These are phyloP conservation scores for Pheosia tremula DNA, from an alignment of 2,888 invertebrate genomes.

Conservation along the genomic window DNA sequence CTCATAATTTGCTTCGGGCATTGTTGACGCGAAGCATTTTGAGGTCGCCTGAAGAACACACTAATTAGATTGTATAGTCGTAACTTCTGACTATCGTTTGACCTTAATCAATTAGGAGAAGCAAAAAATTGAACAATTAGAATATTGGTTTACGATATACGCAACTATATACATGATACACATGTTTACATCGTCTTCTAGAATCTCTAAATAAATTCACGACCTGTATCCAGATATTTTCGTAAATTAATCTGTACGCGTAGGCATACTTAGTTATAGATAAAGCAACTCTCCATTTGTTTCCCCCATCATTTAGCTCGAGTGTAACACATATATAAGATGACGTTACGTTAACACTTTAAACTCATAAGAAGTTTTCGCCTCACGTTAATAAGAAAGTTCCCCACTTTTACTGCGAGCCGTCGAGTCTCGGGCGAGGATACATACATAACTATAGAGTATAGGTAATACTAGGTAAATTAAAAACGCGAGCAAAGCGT, in stretches of 20 bases:
- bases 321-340: neutral
- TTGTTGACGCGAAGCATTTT: constrained; percentile 16
- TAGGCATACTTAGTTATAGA: too few relatives aligned
- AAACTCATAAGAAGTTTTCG: constrained; percentile 18
- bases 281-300: neutral
- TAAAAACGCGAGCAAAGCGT: constrained; percentile 31
- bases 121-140: neutral
- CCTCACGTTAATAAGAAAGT: constrained; percentile 16
- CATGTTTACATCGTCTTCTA: too few relatives aligned
- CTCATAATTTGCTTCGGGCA: constrained; percentile 16
- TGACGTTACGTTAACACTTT: neutral
- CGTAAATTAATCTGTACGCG: too few relatives aligned
- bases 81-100: neutral
- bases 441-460: neutral
- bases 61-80: neutral
- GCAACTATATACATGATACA: too few relatives aligned
- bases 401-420: neutral
- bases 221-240: too few relatives aligned
- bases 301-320: neutral
- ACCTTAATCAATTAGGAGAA: neutral
- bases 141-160: too few relatives aligned
- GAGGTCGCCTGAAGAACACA: constrained; percentile 12
- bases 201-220: too few relatives aligned
- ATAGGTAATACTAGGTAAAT: constrained; percentile 16
- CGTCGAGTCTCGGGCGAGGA: neutral